Evolutionary conservation across 1,140 invertebrate species (phyloP).

Genomic region (Trachymyrmex cornetzi): DNA sequence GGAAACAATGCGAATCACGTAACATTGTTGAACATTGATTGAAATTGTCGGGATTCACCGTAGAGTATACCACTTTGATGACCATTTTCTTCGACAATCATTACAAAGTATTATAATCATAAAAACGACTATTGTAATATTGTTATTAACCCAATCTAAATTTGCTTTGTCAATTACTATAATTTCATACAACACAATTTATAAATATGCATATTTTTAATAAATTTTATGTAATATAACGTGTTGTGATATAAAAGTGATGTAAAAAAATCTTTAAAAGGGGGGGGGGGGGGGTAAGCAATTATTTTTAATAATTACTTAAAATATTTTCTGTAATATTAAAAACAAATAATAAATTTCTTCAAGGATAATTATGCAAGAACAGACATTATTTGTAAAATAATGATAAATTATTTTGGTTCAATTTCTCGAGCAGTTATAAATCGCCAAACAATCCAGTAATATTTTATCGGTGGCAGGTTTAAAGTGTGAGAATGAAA

Average conservation of each 20-base stretch:
- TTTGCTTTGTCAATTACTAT: slow-evolving; percentile 17
- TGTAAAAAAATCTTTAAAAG: neutral
- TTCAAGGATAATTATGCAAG: neutral
- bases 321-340: neutral
- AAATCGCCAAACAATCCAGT: slow-evolving; percentile 8
- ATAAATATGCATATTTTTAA: neutral
- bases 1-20: slow-evolving; percentile 75
- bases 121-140: neutral
- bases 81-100: slow-evolving; percentile 24
- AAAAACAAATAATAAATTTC: slow-evolving; percentile 12
- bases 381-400: neutral
- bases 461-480: slow-evolving; percentile 24
- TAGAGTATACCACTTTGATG: slow-evolving; percentile 9
- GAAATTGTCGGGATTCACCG: slow-evolving; percentile 64
- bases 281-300: no score
- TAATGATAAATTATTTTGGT: slow-evolving; percentile 14
- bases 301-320: neutral
- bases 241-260: neutral
- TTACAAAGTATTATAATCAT: slow-evolving; percentile 34
- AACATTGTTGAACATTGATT: slow-evolving; percentile 67
- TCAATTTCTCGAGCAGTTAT: slow-evolving; percentile 7
- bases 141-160: neutral
- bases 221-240: neutral
- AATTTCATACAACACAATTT: neutral
- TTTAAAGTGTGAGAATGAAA: slow-evolving; percentile 16